Base-by-base conservation (phyloP, 2,113 vertebrate species). In the Arvicanthis niloticus region DNA sequence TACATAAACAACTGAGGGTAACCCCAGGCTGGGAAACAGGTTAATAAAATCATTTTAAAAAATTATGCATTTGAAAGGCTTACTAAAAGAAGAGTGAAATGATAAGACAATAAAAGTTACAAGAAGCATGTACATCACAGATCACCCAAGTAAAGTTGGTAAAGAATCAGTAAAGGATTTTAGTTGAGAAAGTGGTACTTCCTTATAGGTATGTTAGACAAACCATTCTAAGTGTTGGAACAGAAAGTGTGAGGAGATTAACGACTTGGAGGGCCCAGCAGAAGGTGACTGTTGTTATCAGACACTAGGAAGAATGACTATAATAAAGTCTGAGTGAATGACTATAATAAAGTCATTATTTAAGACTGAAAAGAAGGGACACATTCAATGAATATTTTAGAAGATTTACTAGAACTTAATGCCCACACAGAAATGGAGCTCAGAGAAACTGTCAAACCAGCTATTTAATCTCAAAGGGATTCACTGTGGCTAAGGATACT, bases 351-450 rank as follows among this genome's bases (percentile, higher is more conserved):
- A n/a, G n/a, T n/a, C n/a, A 65, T 45, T 80, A 31, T 15, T 88
- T 91, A 92, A 78, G 31, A 87, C 22, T 87, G 42, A 76, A 73
- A 89, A 76, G 48, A 37, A 7, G 17, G 37, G 13, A 85, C 48
- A 82, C 40, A 67, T 73, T 93, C 10, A 68, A 89, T 31, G 89
- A 86, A 37, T 84, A 84, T 40, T 88, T 95, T 73, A 92, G 19
- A 40, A 84, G 65, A 24, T 58, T 9, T n/a, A 88, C 19, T 75
- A 88, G 45, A 77, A 92, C 34, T 68, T 84, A 42, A 29, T 51
- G 45, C 5, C 10, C 24, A 48, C 2, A 70, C 10, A 11, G 26
- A 78, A 84, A 81, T n/a, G 31, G 19, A 91, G 45, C 8, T 26
- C 10, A 89, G 88, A 92, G 48, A 93, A 91, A 73, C 4, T 81